Conservation (phyloP, 1,140 invertebrate genomes). For the Drosophila cardini region DNA sequence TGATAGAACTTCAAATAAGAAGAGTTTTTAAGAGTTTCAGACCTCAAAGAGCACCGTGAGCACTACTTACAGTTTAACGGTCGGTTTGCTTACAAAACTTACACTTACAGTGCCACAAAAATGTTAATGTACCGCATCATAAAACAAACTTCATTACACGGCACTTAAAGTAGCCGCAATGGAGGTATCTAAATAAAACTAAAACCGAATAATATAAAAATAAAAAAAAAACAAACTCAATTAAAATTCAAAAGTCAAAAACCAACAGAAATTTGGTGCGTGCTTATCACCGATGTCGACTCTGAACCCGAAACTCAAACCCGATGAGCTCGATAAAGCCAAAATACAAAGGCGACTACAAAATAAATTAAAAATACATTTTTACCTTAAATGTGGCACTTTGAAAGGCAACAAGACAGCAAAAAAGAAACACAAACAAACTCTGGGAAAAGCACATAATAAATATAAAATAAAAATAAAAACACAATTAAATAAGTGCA, state of each 20-base stretch:
- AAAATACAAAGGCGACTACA: slow-evolving; percentile 60
- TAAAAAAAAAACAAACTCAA: slow-evolving; percentile 49
- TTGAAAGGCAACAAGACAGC: slow-evolving; percentile 55
- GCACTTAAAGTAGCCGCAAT: slow-evolving; percentile 48
- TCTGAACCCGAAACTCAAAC: slow-evolving; percentile 48
- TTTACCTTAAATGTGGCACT: slow-evolving; percentile 78
- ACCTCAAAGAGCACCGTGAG: slow-evolving; percentile 16
- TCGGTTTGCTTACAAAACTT: slow-evolving; percentile 14
- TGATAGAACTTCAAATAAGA: not conserved
- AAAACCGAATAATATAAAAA: slow-evolving; percentile 58
- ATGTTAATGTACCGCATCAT: slow-evolving; percentile 55
- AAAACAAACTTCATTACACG: slow-evolving; percentile 69
- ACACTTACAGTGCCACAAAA: slow-evolving; percentile 21
- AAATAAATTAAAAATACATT: slow-evolving; percentile 83
- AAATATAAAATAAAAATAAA: slow-evolving; percentile 81
- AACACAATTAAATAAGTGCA: slow-evolving; percentile 79
- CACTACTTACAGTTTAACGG: slow-evolving; percentile 20
- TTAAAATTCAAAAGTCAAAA: slow-evolving; percentile 66
- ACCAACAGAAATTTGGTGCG: slow-evolving; percentile 64
- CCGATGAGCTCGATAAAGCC: slow-evolving; percentile 75
- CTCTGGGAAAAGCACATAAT: slow-evolving; percentile 71
- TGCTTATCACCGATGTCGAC: slow-evolving; percentile 65
- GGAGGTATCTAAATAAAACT: slow-evolving; percentile 50
- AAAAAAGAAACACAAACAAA: slow-evolving; percentile 32
- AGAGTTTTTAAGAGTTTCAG: not conserved